phyloP scores from a whole-genome alignment of 2,113 vertebrate genomes.

The Axis porcinus region DNA sequence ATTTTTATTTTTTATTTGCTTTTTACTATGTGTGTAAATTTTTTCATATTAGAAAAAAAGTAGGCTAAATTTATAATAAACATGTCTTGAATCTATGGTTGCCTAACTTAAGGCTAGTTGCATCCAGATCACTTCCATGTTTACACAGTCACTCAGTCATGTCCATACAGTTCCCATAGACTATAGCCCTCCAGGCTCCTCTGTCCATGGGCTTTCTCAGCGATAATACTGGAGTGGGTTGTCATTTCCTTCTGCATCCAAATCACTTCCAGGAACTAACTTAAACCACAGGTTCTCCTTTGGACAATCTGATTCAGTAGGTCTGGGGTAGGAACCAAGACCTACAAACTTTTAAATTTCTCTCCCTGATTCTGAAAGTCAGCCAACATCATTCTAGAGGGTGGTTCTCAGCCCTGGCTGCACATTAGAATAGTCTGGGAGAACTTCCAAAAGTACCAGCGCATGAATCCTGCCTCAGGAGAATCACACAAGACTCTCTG shows the following conservation, averaged over 20 bases:
- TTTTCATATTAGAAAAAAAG: background rate
- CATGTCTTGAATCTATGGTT: background rate
- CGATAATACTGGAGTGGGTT: background rate
- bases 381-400: background rate
- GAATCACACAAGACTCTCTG: background rate
- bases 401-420: background rate
- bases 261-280: background rate
- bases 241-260: background rate
- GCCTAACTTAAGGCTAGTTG: background rate
- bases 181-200: background rate
- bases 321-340: background rate
- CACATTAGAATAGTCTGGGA: background rate
- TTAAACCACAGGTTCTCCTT: background rate
- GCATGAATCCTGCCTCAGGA: background rate
- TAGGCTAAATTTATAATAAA: background rate
- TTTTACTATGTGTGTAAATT: background rate
- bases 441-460: background rate
- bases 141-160: background rate
- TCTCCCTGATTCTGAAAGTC: background rate
- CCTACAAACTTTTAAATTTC: background rate
- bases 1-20: background rate
- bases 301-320: background rate
- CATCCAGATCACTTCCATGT: background rate
- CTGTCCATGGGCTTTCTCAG: background rate
- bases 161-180: background rate